Evolutionary conservation across 2,113 vertebrate species (phyloP), one percentile per base, ranked within the genome.

Genomic region (Suncus etruscus): DNA sequence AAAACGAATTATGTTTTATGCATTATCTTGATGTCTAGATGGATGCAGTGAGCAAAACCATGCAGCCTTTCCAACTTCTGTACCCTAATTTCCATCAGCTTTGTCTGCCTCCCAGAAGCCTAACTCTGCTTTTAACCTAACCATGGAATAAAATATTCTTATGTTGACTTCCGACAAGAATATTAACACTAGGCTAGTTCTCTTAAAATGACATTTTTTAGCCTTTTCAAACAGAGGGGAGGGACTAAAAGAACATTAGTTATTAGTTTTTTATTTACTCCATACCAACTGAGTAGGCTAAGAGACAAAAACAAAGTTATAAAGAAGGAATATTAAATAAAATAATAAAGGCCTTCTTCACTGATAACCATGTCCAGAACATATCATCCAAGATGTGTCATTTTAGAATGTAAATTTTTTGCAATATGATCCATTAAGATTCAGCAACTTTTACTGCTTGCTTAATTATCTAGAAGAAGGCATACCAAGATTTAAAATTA

Each of bases 1-100:
- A 84, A 91, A 91, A 61, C 61, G 84, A 92, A 90, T 39, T 14
- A 14, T 45, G 79, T 96, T 84, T 77, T 72, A 94, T 93, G 89
- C 61, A 91, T 81, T 83, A 91, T 91, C 72, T 63, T 90, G 18
- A 89, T 76, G 32, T 82, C 73, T 70, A 74, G 83, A 92, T 65
- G 82, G 93, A 86, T 48, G 16, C 61, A 65, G n/a, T 12, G 32
- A 76, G 12, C 29, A 61, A 92, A 93, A 80, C 11, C 25, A 25
- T 74, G 80, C 24, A 83, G 74, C 86, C 15, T 79, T 77, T 91
- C 20, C 50, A 45, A 47, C 27, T 68, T 90, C 80, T 65, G 54
- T 80, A 91, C 69, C 79, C 54, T 92, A 63, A 95, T 93, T 86
- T 90, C 29, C 68, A 73, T 63, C 82, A 72, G 47, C 29, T 51